Evolutionary conservation across 2,888 invertebrate genomes (phyloP).

Genomic region (Tetrapedia diversipes): DNA sequence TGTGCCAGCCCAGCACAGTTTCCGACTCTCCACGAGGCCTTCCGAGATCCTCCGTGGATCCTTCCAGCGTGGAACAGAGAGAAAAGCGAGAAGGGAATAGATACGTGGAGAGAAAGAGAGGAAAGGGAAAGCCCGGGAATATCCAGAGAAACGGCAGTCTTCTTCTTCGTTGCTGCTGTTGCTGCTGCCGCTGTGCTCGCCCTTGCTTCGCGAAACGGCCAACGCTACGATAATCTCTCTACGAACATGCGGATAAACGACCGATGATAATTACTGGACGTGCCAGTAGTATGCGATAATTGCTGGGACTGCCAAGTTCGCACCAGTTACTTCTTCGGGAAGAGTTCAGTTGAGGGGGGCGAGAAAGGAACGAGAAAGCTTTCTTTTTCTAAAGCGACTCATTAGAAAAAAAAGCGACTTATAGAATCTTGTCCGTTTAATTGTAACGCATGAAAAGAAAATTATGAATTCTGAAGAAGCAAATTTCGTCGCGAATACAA

Average conservation of each 20-base stretch:
- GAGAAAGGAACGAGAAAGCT: constrained; percentile 8
- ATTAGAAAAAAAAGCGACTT: no score
- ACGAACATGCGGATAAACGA: constrained; percentile 71
- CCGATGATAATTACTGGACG: constrained; percentile 77
- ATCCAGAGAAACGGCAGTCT: constrained; percentile 45
- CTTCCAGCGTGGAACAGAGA: constrained; percentile 45
- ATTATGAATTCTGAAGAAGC: no score
- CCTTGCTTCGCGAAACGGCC: constrained; percentile 49
- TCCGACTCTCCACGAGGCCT: constrained; percentile 69
- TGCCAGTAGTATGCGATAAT: constrained; percentile 75
- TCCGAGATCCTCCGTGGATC: constrained; percentile 63
- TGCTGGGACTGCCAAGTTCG: constrained; percentile 65
- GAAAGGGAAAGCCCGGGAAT: constrained; percentile 18
- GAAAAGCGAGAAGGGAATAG: constrained; percentile 9
- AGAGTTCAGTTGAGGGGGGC: constrained; percentile 28
- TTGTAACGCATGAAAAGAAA: no score
- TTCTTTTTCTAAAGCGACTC: constrained; percentile 4
- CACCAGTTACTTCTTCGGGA: constrained; percentile 70
- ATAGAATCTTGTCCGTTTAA: neutral
- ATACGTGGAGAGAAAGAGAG: constrained; percentile 11
- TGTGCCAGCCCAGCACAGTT: constrained; percentile 78
- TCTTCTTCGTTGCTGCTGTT: constrained; percentile 30
- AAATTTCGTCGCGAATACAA: no score
- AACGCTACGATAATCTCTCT: constrained; percentile 65
- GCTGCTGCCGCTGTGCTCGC: constrained; percentile 7